A percentile compares a stretch with the other conserved stretches of the same genome.
phyloP scores from a whole-genome alignment of 2,797 vertebrate genomes.

The Melanotaenia boesemani region DNA sequence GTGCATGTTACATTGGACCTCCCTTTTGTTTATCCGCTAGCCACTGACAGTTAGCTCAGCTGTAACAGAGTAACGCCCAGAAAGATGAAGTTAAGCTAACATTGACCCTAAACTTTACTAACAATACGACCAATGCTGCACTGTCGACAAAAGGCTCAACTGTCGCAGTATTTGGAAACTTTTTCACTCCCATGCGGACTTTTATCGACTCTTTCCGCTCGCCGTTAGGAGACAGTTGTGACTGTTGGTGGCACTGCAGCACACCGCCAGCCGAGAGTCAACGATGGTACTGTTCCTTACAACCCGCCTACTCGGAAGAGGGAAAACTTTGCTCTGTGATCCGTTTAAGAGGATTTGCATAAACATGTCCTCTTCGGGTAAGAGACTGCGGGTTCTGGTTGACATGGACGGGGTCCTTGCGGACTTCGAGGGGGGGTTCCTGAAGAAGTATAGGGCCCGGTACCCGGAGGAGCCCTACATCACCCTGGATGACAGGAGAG shows the following conservation, averaged over 20 bases:
- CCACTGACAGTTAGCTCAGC: conserved; percentile 31
- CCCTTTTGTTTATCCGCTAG: conserved; percentile 25
- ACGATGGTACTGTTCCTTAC: conserved; percentile 77
- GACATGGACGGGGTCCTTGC: conserved; percentile 98
- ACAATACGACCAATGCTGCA: background rate
- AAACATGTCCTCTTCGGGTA: conserved; percentile 63
- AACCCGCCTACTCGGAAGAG: conserved; percentile 72
- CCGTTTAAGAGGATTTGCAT: conserved; percentile 49
- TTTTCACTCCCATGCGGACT: conserved; percentile 42
- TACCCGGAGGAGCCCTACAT: conserved; percentile 92
- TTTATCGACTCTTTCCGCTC: background rate
- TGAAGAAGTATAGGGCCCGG: conserved; percentile 89
- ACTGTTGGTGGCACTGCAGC: background rate
- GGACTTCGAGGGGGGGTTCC: conserved; percentile 95
- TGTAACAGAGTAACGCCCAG: background rate
- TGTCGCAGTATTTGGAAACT: background rate
- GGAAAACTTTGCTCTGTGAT: conserved; percentile 42
- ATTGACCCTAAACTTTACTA: background rate
- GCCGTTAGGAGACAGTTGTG: conserved; percentile 1
- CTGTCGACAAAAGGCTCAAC: background rate
- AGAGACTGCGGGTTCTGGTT: conserved; percentile 89
- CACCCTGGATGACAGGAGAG: conserved; percentile 89
- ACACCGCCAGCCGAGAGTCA: background rate
- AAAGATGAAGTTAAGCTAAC: conserved; percentile 17
- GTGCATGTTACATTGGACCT: conserved; percentile 56